Base-by-base conservation (phyloP, 2,888 invertebrate species). In the Orthonevra nobilis region DNA sequence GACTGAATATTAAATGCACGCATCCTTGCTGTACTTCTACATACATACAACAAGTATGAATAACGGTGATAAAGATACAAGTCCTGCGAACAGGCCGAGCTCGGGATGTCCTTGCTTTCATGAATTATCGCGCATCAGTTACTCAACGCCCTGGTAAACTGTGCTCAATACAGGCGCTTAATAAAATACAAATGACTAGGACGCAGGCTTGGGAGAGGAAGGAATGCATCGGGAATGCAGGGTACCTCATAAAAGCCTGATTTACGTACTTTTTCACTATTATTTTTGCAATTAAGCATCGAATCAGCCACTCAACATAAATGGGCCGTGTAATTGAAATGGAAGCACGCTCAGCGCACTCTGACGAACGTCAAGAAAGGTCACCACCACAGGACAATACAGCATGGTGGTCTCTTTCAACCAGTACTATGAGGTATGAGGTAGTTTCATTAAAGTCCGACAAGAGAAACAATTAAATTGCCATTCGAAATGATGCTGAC, bases 1-100 rank as follows among this genome's bases (percentile, higher is more conserved):
- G 77, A 44, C 50, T 64, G 58, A 30, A 77, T 70, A 64, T 64
- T 63, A 64, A 70, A 58, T 52, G 26, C 56, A 69, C 69, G 46
- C 64, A 75, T 63, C 56, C 50, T 17, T 50, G n/a, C n/a, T n/a
- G n/a, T n/a, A n/a, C n/a, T n/a, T n/a, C n/a, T 34, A 23, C 14
- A 40, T 12, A 6, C 32, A 40, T 30, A 14, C 34, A 10, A 38
- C 17, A 12, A n/a, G n/a, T n/a, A n/a, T n/a, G 1, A 17, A n/a
- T 42, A 10, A 23, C 19, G n/a, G n/a, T 26, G 34, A 42, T 44
- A 52, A 3, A 36, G n/a, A 7, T 12, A 7, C 19, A 3, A 40
- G 9, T 40, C 15, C 28, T 32, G 3, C 54, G 14, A 60, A 20
- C 15, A 28, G 14, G 19, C 17, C 32, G n/a, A 60, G 3, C 23